Evolutionary conservation across 2,113 vertebrate species (phyloP).

Genomic region (Perca flavescens): DNA sequence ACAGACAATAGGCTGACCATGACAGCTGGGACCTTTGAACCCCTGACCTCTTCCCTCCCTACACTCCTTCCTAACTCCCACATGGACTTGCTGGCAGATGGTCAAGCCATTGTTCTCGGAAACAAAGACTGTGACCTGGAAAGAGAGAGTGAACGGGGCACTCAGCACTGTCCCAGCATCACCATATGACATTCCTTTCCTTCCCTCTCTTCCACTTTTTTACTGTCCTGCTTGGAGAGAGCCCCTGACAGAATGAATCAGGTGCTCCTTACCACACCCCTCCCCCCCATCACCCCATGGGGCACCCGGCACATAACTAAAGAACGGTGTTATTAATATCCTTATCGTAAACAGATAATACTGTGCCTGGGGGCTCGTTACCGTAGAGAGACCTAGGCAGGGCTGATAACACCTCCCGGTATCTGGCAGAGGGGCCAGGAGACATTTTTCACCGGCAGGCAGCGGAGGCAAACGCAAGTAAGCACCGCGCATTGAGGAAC

Average conservation of each 20-base stretch:
- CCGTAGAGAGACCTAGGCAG: constrained; percentile 62
- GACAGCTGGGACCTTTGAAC: constrained; percentile 65
- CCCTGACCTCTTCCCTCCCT: constrained; percentile 33
- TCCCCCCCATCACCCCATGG: constrained; percentile 33
- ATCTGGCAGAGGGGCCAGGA: constrained; percentile 66
- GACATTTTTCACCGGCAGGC: constrained; percentile 70
- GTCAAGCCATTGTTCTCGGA: constrained; percentile 67
- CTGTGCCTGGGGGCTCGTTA: constrained; percentile 78
- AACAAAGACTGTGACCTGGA: constrained; percentile 52
- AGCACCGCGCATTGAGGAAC: constrained; percentile 18
- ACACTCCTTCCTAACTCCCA: constrained; percentile 44
- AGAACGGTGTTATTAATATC: constrained; percentile 82
- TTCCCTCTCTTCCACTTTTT: constrained; percentile 14
- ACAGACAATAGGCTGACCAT: constrained; percentile 36
- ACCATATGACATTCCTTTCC: constrained; percentile 18
- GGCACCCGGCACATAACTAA: constrained; percentile 73
- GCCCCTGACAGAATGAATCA: constrained; percentile 75
- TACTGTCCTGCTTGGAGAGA: constrained; percentile 49
- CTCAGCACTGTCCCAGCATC: constrained; percentile 25
- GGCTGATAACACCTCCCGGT: constrained; percentile 71
- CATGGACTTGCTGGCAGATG: constrained; percentile 60
- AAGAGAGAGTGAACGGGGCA: constrained; percentile 34
- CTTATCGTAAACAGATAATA: constrained; percentile 84
- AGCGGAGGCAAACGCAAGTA: constrained; percentile 39
- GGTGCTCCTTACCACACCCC: constrained; percentile 40